Base-by-base conservation (phyloP, 2,797 vertebrate species). In the Etheostoma perlongum region DNA sequence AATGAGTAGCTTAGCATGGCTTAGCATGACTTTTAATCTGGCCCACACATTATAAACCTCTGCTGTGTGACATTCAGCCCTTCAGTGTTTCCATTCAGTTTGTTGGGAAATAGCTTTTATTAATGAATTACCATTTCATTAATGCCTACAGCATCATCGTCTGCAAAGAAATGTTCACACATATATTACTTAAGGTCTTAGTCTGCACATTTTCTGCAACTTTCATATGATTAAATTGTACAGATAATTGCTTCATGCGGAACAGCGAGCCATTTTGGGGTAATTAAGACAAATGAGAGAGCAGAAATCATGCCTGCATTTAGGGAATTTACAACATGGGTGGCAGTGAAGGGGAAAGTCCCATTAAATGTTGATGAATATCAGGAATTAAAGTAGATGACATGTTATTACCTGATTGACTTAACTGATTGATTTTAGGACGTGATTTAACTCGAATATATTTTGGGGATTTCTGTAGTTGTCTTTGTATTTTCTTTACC, bases 241-340 rank as follows among this genome's bases (percentile, higher is more conserved):
- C 48, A 23, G 57, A 42, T 65, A 74, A 70, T 42, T 33, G 51
- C 66, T 81, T 66, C 13, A 30, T 58, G 21, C 53, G 49, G 60
- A 61, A 40, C 53, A 21, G 47, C 13, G 2, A 75, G 78, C 42
- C 73, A 70, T 83, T 83, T 64, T 67, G n/a, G 53, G 66, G 59
- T 85, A 76, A 86, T 86, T 85, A 83, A 83, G 79, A 91, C 79
- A 82, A 80, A 90, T 68, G 62, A 78, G 82, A 68, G 63, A 44
- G 23, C 42, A 73, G 58, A 74, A 72, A 70, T 71, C n/a, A 21
- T 46, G 76, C 70, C 76, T 62, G 57, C 42, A 47, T 53, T 79
- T 48, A 33, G 53, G 23, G 42, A 67, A n/a, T 65, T 72, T 42
- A 16, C 65, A 49, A 72, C 72, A 80, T 62, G 84, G 10, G 78